phyloP scores from a whole-genome alignment of 2,797 vertebrate species.

The Macrochelys suwanniensis region DNA sequence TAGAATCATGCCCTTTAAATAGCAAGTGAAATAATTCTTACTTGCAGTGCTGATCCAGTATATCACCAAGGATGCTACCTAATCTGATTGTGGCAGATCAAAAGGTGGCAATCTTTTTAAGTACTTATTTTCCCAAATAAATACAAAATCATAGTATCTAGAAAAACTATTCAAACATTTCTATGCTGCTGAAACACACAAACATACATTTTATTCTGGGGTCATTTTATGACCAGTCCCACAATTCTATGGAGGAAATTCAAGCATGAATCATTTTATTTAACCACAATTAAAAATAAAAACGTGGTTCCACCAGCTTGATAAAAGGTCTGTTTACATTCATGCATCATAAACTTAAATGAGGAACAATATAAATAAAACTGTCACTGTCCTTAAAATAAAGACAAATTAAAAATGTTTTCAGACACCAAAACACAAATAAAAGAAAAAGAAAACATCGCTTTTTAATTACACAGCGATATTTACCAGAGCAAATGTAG shows the following conservation, averaged over 20 bases:
- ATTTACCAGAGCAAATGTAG: neutral
- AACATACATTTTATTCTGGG: neutral
- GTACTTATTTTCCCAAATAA: neutral
- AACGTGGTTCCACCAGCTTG: neutral
- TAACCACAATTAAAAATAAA: conserved; percentile 9
- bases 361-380: neutral
- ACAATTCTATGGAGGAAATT: conserved; percentile 1
- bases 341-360: conserved; percentile 13
- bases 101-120: neutral
- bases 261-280: conserved; percentile 25
- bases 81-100: neutral
- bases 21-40: neutral
- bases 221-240: neutral
- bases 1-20: neutral
- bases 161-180: neutral
- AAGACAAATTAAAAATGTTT: neutral
- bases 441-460: neutral
- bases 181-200: neutral
- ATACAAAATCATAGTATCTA: neutral
- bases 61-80: neutral
- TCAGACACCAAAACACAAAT: neutral
- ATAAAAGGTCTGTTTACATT: neutral
- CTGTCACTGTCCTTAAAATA: neutral
- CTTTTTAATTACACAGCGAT: conserved; percentile 5
- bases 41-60: neutral